phyloP scores from a whole-genome alignment of 92 coral and sea anemone genomes.

The Parazoanthus atlanticus region DNA sequence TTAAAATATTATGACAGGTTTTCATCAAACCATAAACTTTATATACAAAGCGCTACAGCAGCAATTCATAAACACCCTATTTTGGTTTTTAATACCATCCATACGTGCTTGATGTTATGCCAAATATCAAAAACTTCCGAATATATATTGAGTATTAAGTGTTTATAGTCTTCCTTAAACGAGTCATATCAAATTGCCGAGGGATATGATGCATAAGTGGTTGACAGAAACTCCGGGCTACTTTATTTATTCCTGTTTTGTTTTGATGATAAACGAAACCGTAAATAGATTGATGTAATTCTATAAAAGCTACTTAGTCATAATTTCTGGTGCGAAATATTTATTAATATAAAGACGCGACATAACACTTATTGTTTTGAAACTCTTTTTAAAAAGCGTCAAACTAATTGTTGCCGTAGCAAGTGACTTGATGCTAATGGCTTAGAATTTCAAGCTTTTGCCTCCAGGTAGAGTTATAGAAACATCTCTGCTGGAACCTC shows the following conservation, averaged over 20 bases:
- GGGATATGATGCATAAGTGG: not conserved
- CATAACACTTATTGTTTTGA: not conserved
- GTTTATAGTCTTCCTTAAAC: not conserved
- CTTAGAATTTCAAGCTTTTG: not conserved
- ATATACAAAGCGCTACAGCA: not conserved
- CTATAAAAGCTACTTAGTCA: not conserved
- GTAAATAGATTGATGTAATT: not conserved
- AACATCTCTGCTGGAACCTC: not conserved
- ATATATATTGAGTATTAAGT: not conserved
- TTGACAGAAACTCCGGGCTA: not conserved
- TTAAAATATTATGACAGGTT: conserved; percentile 1
- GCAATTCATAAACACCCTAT: not conserved
- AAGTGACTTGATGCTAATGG: not conserved
- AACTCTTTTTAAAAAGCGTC: not conserved
- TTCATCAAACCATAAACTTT: not conserved
- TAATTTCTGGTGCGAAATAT: not conserved
- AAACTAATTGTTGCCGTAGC: not conserved
- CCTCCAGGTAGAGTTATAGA: not conserved
- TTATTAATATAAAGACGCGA: not conserved
- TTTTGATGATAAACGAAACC: not conserved
- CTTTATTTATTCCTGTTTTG: not conserved
- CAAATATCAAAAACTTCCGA: not conserved
- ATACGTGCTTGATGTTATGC: conserved; percentile 18
- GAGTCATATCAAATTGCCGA: conserved; percentile 18
- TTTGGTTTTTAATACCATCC: not conserved